phyloP scores from a whole-genome alignment of 2,888 invertebrate genomes.

The Drosophila aldrichi region DNA sequence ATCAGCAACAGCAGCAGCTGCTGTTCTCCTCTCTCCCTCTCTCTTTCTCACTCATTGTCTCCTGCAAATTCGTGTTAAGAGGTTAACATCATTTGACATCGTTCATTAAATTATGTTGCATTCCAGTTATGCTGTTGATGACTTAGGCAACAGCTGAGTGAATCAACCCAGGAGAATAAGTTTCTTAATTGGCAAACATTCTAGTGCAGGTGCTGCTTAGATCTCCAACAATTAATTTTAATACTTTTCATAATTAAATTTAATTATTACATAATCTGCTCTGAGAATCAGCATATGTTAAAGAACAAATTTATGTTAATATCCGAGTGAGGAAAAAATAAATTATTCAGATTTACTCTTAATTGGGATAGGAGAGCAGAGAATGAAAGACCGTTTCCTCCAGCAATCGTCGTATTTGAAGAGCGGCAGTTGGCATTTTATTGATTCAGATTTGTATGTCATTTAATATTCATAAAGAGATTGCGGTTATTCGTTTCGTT shows the following conservation, averaged over 20 bases:
- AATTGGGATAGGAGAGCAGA: not conserved
- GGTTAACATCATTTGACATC: conserved; percentile 73
- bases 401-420: not conserved
- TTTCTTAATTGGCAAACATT: conserved; percentile 35
- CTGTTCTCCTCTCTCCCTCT: not conserved
- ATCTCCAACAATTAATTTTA: not conserved
- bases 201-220: conserved; percentile 18
- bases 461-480: not conserved
- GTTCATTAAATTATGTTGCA: conserved; percentile 57
- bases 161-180: conserved; percentile 13
- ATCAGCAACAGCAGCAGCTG: conserved; percentile 17
- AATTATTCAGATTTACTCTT: not conserved
- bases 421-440: not conserved
- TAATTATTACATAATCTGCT: too few species aligned
- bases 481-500: not conserved
- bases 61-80: conserved; percentile 52
- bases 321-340: not conserved
- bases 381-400: too few species aligned
- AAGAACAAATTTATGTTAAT: not conserved
- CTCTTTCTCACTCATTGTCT: not conserved
- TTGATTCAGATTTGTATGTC: not conserved
- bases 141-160: conserved; percentile 23
- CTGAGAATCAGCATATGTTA: not conserved
- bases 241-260: not conserved
- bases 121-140: conserved; percentile 13